Evolutionary conservation across 2,797 vertebrate species (phyloP), one percentile per base, ranked within the genome.

Genomic region (Tolypeutes matacus): DNA sequence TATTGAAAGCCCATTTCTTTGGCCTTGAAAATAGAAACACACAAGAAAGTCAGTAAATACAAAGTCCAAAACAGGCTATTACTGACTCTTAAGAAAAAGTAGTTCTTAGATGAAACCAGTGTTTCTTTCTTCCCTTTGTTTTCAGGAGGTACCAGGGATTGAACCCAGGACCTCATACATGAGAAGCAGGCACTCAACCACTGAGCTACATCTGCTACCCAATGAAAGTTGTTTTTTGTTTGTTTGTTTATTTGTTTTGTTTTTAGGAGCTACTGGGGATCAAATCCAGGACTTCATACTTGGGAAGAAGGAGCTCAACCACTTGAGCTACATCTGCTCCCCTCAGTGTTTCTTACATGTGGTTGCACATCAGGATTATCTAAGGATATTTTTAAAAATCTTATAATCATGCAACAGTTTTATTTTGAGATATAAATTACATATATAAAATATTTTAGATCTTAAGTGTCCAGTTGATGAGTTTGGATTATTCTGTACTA

Each of bases 391-490:
- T 65, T 25, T 69, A 72, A 65, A 39, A 15, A 42, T 56, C 12
- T 85, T 89, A 42, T 60, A 46, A 64, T 77, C 49, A 51, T 36
- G 3, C 85, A 70, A 75, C 13, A 51, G 4, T 90, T 82, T 82
- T 90, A 20, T 73, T 94, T 97, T 82, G 67, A 85, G 34, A 34
- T 85, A 23, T 64, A 84, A 89, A 67, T 84, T 56, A 36, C 25
- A 77, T 49, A 31, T 18, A 56, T 77, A 69, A 95, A 91, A 75
- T 89, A 31, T 80, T 42, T 76, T 89, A 29, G 6, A 73, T 64
- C 25, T 2, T 69, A 93, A 51, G n/a, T 58, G 1, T 82, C 81
- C 31, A 72, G 39, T 49, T 67, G 34, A 51, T 73, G 5, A n/a
- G 34, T 87, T 77, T 69, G 17, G 6, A 51, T 65, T 95, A 77